Evolutionary conservation across 2,113 vertebrate genomes (phyloP).

Genomic region (Stictonetta naevosa): DNA sequence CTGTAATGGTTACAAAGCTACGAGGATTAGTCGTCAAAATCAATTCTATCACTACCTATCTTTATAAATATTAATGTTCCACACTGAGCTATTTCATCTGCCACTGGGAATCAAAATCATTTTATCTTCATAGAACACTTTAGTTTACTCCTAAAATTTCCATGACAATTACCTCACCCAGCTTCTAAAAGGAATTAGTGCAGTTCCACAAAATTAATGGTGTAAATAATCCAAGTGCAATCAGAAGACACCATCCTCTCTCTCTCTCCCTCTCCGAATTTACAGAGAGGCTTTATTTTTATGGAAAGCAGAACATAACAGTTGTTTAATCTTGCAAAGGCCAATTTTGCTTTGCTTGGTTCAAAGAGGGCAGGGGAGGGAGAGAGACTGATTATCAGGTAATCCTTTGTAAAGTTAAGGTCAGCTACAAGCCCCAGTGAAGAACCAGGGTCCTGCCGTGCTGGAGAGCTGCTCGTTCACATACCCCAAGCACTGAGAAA

Average conservation of each 20-base stretch:
- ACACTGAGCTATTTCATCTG: constrained; percentile 4
- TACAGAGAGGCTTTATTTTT: neutral
- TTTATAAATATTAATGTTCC: constrained; percentile 56
- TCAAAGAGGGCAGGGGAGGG: too few relatives aligned
- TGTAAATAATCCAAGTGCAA: neutral
- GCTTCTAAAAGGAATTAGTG: neutral
- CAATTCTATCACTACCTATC: neutral
- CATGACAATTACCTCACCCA: neutral
- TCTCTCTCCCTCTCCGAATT: neutral
- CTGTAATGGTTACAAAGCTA: constrained; percentile 37
- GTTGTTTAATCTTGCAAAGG: neutral
- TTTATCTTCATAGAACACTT: constrained; percentile 8
- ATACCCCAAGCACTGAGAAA: neutral
- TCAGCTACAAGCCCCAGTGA: neutral
- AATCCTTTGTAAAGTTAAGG: neutral
- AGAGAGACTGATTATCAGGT: neutral
- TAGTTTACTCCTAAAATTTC: constrained; percentile 27
- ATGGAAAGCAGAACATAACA: neutral
- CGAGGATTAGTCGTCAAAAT: constrained; percentile 47
- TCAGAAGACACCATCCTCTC: neutral
- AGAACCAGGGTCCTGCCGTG: neutral
- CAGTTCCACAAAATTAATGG: neutral
- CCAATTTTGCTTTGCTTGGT: neutral
- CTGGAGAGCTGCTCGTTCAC: accelerated
- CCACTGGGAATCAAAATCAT: neutral